These are phyloP conservation scores for Heliconius himera DNA, from an alignment of 1,140 invertebrate species.

Conservation along the genomic window DNA sequence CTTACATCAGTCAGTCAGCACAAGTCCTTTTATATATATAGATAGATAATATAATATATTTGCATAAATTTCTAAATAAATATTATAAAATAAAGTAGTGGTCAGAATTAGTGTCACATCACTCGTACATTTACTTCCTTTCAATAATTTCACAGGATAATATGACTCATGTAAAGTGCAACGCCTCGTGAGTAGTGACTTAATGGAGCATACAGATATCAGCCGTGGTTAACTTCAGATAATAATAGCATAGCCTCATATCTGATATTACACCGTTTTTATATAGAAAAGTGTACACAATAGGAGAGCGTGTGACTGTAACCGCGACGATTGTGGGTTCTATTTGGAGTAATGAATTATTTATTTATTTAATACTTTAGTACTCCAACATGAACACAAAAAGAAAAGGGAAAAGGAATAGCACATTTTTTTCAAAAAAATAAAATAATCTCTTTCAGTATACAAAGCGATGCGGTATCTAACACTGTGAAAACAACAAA, in stretches of 20 bases:
- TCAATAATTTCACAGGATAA: slow-evolving; percentile 1
- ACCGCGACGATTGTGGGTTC: neutral
- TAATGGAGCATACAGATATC: neutral
- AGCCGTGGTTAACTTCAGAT: slow-evolving; percentile 3
- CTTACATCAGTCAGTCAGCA: too few relatives aligned
- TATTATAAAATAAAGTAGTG: neutral
- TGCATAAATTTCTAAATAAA: neutral
- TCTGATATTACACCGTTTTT: neutral
- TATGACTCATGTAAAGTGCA: neutral
- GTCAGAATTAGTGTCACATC: neutral
- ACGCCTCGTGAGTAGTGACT: neutral
- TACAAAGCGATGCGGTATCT: too few relatives aligned
- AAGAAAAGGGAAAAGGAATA: too few relatives aligned
- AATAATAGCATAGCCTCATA: neutral
- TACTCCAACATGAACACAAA: too few relatives aligned
- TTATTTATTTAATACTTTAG: too few relatives aligned
- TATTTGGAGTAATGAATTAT: neutral
- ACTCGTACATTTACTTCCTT: neutral
- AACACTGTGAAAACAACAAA: too few relatives aligned
- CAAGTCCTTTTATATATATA: too few relatives aligned
- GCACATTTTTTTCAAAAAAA: too few relatives aligned
- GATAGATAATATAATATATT: too few relatives aligned
- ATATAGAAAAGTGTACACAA: neutral
- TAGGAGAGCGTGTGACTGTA: neutral
- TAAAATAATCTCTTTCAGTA: too few relatives aligned